Base-by-base conservation (phyloP, 2,797 vertebrate species). In the Nothura maculosa region DNA sequence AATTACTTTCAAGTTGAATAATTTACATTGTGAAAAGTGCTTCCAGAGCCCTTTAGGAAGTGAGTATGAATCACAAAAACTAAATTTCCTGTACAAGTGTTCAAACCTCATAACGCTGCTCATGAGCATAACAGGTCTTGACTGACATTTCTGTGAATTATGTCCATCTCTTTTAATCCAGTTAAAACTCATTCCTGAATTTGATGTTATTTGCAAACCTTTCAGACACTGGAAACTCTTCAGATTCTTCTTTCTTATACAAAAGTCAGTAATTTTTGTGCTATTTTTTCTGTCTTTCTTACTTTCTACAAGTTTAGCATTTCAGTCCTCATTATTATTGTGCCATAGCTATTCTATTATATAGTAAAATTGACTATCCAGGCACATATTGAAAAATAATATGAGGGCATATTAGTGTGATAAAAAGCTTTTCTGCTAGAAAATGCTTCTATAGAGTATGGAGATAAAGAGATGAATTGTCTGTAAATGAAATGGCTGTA, bases 391-490 rank as follows among this genome's bases (percentile, higher is more conserved):
- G 58, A 27, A 79, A 81, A 83, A 83, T n/a, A 75, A 88, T 81
- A 79, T 25, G 27, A 69, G 43, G 83, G 68, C 0, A 0, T 76
- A 55, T 55, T 88, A 63, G 79, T n/a, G 43, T 28, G 14, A 60
- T 43, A 79, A 81, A 86, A 86, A 81, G n/a, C 21, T 86, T 84
- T 28, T 36, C 63, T 81, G 30, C 75, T 54, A 81, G 81, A 60
- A 91, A 93, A 79, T 19, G 48, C 43, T 11, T 2, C 0, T 63
- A 80, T 60, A 64, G n/a, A 76, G 27, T 70, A 84, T 70, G 60
- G 90, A 86, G 50, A 84, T 90, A 86, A 90, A 88, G 18, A 83
- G n/a, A 84, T 80, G 85, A 76, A n/a, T 30, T n/a, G 30, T n/a
- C 54, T 55, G 54, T 55, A n/a, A 55, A 81, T 80, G 89, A 79